Percentiles rank a stretch among this genome's conserved stretches.
phyloP scores from a whole-genome alignment of 1,140 invertebrate genomes.

The Hydropsyche tenuis region DNA sequence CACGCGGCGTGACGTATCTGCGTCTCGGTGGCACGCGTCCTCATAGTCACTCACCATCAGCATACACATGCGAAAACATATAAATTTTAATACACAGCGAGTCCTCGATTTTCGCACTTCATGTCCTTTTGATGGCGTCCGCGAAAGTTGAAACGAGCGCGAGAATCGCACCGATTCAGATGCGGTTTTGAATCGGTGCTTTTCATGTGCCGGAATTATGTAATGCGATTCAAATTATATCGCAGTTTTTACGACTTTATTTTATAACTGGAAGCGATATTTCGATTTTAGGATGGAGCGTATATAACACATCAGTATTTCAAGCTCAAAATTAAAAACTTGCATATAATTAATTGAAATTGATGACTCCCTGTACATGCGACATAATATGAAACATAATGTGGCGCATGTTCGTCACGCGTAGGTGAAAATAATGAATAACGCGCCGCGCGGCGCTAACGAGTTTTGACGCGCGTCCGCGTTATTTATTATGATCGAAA shows the following conservation, averaged over 20 bases:
- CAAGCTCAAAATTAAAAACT: too few relatives aligned
- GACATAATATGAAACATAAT: background rate
- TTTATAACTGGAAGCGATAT: too few relatives aligned
- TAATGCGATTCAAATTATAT: too few relatives aligned
- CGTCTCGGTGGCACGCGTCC: background rate
- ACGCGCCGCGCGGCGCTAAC: conserved; percentile 46
- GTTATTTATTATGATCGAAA: conserved; percentile 49
- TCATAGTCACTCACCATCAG: too few relatives aligned
- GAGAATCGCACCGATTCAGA: too few relatives aligned
- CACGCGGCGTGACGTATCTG: conserved; percentile 28
- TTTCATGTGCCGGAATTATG: too few relatives aligned
- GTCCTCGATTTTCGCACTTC: background rate
- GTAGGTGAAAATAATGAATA: conserved; percentile 51
- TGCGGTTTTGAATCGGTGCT: too few relatives aligned
- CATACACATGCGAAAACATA: too few relatives aligned
- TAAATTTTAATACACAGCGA: background rate
- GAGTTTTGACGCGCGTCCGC: conserved; percentile 45
- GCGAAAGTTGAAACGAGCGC: too few relatives aligned
- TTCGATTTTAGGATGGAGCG: background rate
- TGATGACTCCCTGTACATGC: background rate
- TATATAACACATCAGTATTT: background rate
- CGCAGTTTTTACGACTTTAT: too few relatives aligned
- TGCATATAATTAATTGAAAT: too few relatives aligned
- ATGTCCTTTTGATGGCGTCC: too few relatives aligned
- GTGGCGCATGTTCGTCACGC: background rate